A percentile compares a stretch with the other conserved stretches of the same genome.
These are phyloP conservation scores for Alligator sinensis DNA, from an alignment of 2,113 vertebrate genomes.

Conservation along the genomic window DNA sequence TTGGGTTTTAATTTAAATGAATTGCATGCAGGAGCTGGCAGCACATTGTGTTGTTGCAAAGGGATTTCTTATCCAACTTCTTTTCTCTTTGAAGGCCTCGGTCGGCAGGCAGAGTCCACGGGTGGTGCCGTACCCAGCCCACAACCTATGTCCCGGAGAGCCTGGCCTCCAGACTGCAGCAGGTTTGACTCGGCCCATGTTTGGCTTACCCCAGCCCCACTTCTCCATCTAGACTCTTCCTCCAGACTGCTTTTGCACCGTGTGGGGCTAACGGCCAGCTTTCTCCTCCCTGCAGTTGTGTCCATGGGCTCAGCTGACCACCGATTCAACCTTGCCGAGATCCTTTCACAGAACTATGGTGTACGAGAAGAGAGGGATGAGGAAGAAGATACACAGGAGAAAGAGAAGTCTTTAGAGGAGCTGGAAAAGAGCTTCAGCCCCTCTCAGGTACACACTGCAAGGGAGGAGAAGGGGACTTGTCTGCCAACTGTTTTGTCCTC, in stretches of 20 bases:
- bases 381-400: constrained; percentile 45
- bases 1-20: background rate
- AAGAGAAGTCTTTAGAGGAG: constrained; percentile 80
- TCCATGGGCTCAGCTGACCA: constrained; percentile 84
- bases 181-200: constrained; percentile 38
- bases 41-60: background rate
- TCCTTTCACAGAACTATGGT: constrained; percentile 83
- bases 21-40: background rate
- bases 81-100: constrained; percentile 72
- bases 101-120: constrained; percentile 78
- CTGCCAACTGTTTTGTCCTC: background rate
- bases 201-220: background rate
- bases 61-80: background rate
- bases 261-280: background rate
- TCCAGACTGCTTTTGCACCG: background rate
- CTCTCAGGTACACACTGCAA: constrained; percentile 72
- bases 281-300: constrained; percentile 70
- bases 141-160: constrained; percentile 74
- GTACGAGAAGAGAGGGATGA: constrained; percentile 73
- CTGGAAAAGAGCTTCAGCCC: constrained; percentile 78
- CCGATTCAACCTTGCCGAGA: constrained; percentile 82
- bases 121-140: constrained; percentile 70
- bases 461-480: background rate
- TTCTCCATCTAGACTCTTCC: background rate
- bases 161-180: constrained; percentile 73